A percentile compares a stretch with the other conserved stretches of the same genome.
These are phyloP conservation scores for Baronia brevicornis DNA, from an alignment of 2,888 invertebrate species.

Conservation along the genomic window DNA sequence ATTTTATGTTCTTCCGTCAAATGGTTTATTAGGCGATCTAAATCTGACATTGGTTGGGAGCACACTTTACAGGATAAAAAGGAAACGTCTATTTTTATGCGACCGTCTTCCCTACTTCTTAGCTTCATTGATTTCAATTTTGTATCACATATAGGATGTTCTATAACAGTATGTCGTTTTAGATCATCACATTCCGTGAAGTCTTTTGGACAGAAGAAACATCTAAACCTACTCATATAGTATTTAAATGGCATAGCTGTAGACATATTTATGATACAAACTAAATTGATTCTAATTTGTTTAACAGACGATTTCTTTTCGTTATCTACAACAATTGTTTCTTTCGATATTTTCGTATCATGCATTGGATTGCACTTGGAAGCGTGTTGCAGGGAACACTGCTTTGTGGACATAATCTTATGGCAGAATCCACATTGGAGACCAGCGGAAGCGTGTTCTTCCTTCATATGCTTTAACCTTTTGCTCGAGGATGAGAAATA, in stretches of 20 bases:
- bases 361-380: conserved; percentile 29
- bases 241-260: conserved; percentile 56
- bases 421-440: conserved; percentile 47
- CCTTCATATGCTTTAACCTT: conserved; percentile 47
- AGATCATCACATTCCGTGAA: conserved; percentile 45
- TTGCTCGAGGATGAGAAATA: conserved; percentile 39
- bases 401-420: conserved; percentile 40
- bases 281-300: conserved; percentile 41
- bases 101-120: conserved; percentile 43
- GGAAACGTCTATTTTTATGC: conserved; percentile 51
- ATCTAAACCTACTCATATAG: conserved; percentile 49
- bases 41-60: conserved; percentile 29
- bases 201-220: conserved; percentile 57
- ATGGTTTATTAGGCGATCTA: conserved; percentile 37
- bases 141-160: conserved; percentile 50
- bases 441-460: conserved; percentile 33
- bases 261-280: conserved; percentile 50
- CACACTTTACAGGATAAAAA: conserved; percentile 46
- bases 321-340: conserved; percentile 23
- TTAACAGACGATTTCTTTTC: conserved; percentile 34
- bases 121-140: conserved; percentile 44
- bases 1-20: conserved; percentile 37
- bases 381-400: conserved; percentile 45
- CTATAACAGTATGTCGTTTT: conserved; percentile 40
- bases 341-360: conserved; percentile 18